A percentile compares a stretch with the other conserved stretches of the same genome.
Evolutionary conservation across 2,113 vertebrate genomes (phyloP).

Genomic region (Oreocharis arfaki): DNA sequence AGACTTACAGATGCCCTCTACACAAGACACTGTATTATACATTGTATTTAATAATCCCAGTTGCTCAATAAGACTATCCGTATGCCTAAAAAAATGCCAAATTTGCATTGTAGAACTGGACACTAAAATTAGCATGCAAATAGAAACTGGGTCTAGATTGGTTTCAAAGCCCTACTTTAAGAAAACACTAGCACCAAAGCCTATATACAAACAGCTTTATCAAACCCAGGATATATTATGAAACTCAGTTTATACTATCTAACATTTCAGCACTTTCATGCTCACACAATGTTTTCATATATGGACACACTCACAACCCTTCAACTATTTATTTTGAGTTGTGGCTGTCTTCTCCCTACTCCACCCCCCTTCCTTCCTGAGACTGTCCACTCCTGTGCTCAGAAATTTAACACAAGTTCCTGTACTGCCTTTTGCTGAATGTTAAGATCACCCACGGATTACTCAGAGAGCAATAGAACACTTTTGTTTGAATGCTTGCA

Average conservation of each 20-base stretch:
- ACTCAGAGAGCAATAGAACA: constrained; percentile 38
- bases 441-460: constrained; percentile 38
- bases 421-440: constrained; percentile 24
- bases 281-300: background rate
- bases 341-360: background rate
- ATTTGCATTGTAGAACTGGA: background rate
- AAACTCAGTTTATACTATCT: background rate
- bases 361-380: background rate
- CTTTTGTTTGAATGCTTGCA: constrained; percentile 52
- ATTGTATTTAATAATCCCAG: background rate
- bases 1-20: background rate
- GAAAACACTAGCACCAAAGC: background rate
- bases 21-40: background rate
- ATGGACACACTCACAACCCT: background rate
- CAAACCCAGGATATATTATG: background rate
- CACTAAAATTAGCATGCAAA: background rate
- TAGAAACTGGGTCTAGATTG: background rate
- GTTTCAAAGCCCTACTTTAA: background rate
- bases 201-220: background rate
- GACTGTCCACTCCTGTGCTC: background rate
- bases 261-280: background rate
- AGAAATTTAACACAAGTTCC: constrained; percentile 17
- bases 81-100: background rate
- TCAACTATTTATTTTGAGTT: background rate
- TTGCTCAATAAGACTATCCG: background rate